Evolutionary conservation across 1,140 invertebrate genomes (phyloP), one percentile per base, ranked within the genome.

Genomic region (Pissodes strobi): DNA sequence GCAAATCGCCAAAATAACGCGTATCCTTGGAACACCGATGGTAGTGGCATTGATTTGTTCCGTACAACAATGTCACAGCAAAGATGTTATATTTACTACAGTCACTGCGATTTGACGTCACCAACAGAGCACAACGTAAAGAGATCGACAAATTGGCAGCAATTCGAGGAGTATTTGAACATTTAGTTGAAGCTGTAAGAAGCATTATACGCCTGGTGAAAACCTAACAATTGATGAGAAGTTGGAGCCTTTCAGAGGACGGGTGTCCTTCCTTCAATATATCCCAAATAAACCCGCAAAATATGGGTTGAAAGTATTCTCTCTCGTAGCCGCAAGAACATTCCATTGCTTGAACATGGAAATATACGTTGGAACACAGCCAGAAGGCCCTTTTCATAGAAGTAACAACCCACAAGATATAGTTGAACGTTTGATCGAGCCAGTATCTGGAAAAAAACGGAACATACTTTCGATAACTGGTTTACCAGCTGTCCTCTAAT

Each of bases 151-250:
- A 48, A 23, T 49, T 52, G 34, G 56, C 37, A 45, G 19, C 55
- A n/a, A 60, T 60, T 49, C 43, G 61, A 48, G 38, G 53, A 37
- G 23, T 59, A 45, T 70, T 68, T 43, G 62, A 64, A 41, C 49
- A 63, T 61, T 68, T 73, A 19, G 55, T 61, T 38, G 45, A 73
- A 21, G 59, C 12, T 60, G 72, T 15, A 5, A 45, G 57, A 51
- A 66, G 55, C 30, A 61, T n/a, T 67, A 70, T 55, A 58, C 72
- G 10, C 73, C 59, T n/a, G 25, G 56, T 19, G 61, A 74, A 23
- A 45, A 65, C 39, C 30, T 69, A n/a, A 45, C 9, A 9, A 9
- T 43, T 43, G 39, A 43, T 43, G 39, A 43, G 15, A 43, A 43
- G 15, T 43, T 43, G 15, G 39, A 43, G n/a, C n/a, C n/a, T n/a